Evolutionary conservation across 2,888 invertebrate species (phyloP), one percentile per base, ranked within the genome.

Genomic region (Pheosia gnoma): DNA sequence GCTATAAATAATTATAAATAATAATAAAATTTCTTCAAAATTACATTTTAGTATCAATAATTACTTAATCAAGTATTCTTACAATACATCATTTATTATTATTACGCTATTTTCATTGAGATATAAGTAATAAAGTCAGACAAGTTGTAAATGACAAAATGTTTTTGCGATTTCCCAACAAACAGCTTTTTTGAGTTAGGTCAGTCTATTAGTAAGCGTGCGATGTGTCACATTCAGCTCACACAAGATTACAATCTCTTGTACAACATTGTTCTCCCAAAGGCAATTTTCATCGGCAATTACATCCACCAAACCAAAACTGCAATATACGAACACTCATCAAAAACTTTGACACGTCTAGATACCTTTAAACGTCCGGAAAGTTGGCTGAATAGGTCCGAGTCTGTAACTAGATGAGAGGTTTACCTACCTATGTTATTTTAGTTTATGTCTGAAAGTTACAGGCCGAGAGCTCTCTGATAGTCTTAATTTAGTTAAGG

Each of bases 271-370:
- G 39, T 55, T 55, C 11, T 11, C n/a, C 1, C 39, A 55, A 55
- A 55, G 55, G n/a, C 55, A 55, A 54, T 55, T 25, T 55, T 13
- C 38, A 55, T 39, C 55, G 8, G n/a, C n/a, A 13, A 25, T 1
- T 8, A 51, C 8, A 9, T 25, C 25, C 47, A 25, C 25, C 4
- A n/a, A 11, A 25, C 25, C 51, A 51, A 51, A 39, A 55, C 55
- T 39, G 10, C 11, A 39, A 55, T 13, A 39, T 39, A 55, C 55
- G 55, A 55, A 55, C 39, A 13, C 55, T 55, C 55, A 55, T 55
- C 55, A 55, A 55, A 55, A 55, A 55, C 10, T 55, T 55, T 39
- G n/a, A 38, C 5, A 38, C 9, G 39, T 55, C 55, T 55, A 37
- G 39, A 38, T 54, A 54, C 54, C 37, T 11, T 54, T 11, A 38